A percentile compares a stretch with the other conserved stretches of the same genome.
Evolutionary conservation across 2,888 invertebrate species (phyloP).

Genomic region (Dynastes maya): DNA sequence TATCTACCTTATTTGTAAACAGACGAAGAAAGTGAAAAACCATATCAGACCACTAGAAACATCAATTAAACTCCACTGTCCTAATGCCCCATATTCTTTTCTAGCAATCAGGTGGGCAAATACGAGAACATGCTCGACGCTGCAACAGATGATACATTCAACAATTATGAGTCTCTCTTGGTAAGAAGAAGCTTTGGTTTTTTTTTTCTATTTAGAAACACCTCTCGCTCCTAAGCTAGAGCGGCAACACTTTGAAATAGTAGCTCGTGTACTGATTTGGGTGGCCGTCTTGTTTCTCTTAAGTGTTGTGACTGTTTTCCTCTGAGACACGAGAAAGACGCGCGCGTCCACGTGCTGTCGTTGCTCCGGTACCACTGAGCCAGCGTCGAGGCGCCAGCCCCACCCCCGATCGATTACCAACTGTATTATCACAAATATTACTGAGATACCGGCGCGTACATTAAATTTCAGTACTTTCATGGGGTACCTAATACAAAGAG

Average conservation of each 20-base stretch:
- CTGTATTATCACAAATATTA: slow-evolving; percentile 68
- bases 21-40: slow-evolving; percentile 10
- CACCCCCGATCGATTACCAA: slow-evolving; percentile 69
- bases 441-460: slow-evolving; percentile 66
- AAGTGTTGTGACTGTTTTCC: slow-evolving; percentile 29
- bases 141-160: slow-evolving; percentile 45
- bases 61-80: neutral
- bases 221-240: neutral
- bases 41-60: slow-evolving; percentile 8
- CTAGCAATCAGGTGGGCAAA: slow-evolving; percentile 6
- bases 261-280: slow-evolving; percentile 2
- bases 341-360: slow-evolving; percentile 65
- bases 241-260: neutral
- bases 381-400: slow-evolving; percentile 67
- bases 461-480: slow-evolving; percentile 59
- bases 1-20: slow-evolving; percentile 31
- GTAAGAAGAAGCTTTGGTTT: neutral
- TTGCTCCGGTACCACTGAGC: slow-evolving; percentile 66
- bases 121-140: slow-evolving; percentile 13
- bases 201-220: neutral
- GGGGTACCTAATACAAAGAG: neutral
- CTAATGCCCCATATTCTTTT: neutral
- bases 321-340: slow-evolving; percentile 34
- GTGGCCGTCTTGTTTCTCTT: slow-evolving; percentile 18
- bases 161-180: slow-evolving; percentile 39